Evolutionary conservation across 2,113 vertebrate species (phyloP), one percentile per base, ranked within the genome.

Genomic region (Crotophaga sulcirostris): DNA sequence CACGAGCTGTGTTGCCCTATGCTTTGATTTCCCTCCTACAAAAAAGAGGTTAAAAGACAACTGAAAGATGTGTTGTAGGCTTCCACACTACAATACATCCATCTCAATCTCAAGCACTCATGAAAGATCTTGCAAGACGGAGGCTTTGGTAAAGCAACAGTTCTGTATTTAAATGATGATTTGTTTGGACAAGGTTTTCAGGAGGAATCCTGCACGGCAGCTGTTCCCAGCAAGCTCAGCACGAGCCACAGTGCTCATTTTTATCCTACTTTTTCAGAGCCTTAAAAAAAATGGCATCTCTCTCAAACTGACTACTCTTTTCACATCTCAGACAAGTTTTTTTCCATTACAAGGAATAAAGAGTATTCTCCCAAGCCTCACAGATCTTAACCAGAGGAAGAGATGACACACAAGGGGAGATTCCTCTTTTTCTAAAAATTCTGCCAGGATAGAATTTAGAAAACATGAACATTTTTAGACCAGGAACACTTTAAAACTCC

Each of bases 171-270:
- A 92, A 90, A 75, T 60, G 63, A 85, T 63, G 52, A 89, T 87
- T 93, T 94, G 80, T 95, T 93, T 93, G 83, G 83, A 90, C 86
- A 92, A 88, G 73, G 76, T 88, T 93, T 94, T 95, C 89, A 63
- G 59, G 47, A 79, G 56, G 64, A 94, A 87, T 77, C 88, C 72
- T 70, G 79, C 59, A 58, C 0, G 11, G 82, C 75, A 95, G 86
- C 90, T 83, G 72, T 34, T 94, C 55, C 68, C 54, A 87, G 82
- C 1, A 1, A 93, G 52, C 60, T 88, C 86, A 58, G 87, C 81
- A 70, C 1, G 1, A 96, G 87, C 38, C 34, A 38, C n/a, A 87
- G 60, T 2, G 2, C 60, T 89, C 73, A 77, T 87, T 91, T 74
- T 87, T n/a, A 84, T 78, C 69, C 58, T 68, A 59, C 56, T 51